Evolutionary conservation across 2,797 vertebrate genomes (phyloP), one percentile per base, ranked within the genome.

Genomic region (Darevskia nairensis): DNA sequence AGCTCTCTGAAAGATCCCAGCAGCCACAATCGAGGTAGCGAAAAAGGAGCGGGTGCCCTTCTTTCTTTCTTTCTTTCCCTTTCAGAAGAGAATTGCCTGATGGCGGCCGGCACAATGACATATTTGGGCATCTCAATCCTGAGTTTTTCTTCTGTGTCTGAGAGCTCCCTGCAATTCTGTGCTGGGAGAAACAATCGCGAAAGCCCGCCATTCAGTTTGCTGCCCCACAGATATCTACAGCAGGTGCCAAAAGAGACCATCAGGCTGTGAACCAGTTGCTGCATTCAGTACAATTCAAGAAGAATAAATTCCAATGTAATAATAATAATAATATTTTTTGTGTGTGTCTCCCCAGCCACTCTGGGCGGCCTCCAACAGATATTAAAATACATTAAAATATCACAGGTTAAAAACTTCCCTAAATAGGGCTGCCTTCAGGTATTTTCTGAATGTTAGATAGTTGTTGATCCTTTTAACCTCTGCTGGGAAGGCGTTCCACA

Each of bases 261-360:
- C 82, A 90, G 90, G 94, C 94, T 89, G 89, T 39, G 89, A 92
- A 86, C 91, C 90, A 92, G 91, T 91, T 92, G 66, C 29, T 79
- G 13, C 85, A 88, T 82, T 93, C 68, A 83, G 91, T 88, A 89
- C 89, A 94, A 93, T 95, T 89, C 92, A 89, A 91, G 27, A 55
- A 41, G 82, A 90, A 27, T 2, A 6, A 78, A 79, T 79, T 79
- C 15, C 6, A n/a, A 15, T 55, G 15, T 29, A 50, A 35, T 35
- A 35, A 35, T 35, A 35, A 35, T 35, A 35, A 35, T 35, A 35
- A 35, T 35, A 35, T n/a, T n/a, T n/a, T n/a, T n/a, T n/a, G n/a
- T n/a, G 2, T 35, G 2, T 35, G 35, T 35, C 35, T 35, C 35
- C 35, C 35, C 35, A 35, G 35, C 35, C 35, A 35, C 35, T 35